phyloP scores from a whole-genome alignment of 2,888 invertebrate species.

The Eudemis profundana region DNA sequence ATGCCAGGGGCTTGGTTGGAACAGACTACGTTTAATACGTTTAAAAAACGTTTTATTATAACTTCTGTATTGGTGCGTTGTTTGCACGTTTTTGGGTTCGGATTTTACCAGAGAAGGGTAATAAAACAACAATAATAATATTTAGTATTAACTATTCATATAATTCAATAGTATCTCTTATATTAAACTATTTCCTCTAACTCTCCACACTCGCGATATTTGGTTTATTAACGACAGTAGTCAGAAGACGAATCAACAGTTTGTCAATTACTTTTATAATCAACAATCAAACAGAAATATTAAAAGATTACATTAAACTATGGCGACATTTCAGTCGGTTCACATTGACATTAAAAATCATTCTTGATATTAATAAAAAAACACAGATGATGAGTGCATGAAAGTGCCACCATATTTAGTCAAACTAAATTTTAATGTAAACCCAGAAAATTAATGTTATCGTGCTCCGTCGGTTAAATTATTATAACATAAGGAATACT shows the following conservation, averaged over 20 bases:
- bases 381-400: conserved; percentile 9
- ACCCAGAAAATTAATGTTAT: conserved; percentile 70
- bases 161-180: conserved; percentile 85
- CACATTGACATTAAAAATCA: not conserved
- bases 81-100: not conserved
- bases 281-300: conserved; percentile 77
- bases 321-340: conserved; percentile 12
- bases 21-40: too few species aligned
- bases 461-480: conserved; percentile 65
- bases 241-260: conserved; percentile 82
- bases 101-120: conserved; percentile 30
- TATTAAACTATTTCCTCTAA: conserved; percentile 78
- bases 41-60: too few species aligned
- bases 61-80: too few species aligned
- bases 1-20: too few species aligned
- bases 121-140: conserved; percentile 62
- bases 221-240: conserved; percentile 70
- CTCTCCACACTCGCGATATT: conserved; percentile 83
- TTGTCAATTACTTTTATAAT: conserved; percentile 69
- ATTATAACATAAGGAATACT: conserved; percentile 59
- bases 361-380: not conserved
- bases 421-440: conserved; percentile 69
- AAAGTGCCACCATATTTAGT: conserved; percentile 32
- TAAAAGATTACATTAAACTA: conserved; percentile 68
- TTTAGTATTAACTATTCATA: conserved; percentile 80